Conservation (phyloP, 2,113 vertebrate species). For the Pontoporia blainvillei region DNA sequence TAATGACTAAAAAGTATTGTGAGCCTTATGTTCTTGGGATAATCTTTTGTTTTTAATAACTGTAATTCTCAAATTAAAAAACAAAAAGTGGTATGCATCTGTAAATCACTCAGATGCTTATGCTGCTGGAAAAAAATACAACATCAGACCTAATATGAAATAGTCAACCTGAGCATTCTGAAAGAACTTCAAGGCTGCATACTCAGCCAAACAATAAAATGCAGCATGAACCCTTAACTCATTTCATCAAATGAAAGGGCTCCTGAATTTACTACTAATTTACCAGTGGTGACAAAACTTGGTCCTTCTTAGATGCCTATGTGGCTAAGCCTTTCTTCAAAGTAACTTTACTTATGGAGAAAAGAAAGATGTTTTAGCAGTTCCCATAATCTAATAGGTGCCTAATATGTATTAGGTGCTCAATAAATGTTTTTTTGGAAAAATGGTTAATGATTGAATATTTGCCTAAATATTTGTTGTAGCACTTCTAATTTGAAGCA, state of each 20-base stretch:
- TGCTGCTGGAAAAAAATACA: neutral
- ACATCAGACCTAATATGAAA: neutral
- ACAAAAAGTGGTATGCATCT: conserved; percentile 43
- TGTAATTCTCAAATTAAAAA: conserved; percentile 44
- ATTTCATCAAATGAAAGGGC: conserved; percentile 31
- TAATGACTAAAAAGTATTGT: conserved; percentile 12
- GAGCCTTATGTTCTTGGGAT: conserved; percentile 50
- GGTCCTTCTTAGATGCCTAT: neutral
- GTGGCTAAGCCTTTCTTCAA: conserved; percentile 13
- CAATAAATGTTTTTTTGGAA: neutral
- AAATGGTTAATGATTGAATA: conserved; percentile 18
- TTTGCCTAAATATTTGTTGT: conserved; percentile 18
- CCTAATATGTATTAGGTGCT: neutral
- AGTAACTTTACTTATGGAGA: conserved; percentile 60
- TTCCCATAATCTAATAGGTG: conserved; percentile 53
- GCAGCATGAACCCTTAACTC: neutral
- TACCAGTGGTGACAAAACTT: neutral
- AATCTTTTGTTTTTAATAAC: conserved; percentile 42
- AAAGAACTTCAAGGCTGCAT: neutral
- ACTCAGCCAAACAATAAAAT: neutral
- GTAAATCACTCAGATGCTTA: neutral
- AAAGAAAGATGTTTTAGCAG: conserved; percentile 67
- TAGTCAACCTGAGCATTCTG: neutral
- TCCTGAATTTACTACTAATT: conserved; percentile 45
- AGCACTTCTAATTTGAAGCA: conserved; percentile 55